Base-by-base conservation (phyloP, 1,140 invertebrate genomes). In the Calycopis cecrops region DNA sequence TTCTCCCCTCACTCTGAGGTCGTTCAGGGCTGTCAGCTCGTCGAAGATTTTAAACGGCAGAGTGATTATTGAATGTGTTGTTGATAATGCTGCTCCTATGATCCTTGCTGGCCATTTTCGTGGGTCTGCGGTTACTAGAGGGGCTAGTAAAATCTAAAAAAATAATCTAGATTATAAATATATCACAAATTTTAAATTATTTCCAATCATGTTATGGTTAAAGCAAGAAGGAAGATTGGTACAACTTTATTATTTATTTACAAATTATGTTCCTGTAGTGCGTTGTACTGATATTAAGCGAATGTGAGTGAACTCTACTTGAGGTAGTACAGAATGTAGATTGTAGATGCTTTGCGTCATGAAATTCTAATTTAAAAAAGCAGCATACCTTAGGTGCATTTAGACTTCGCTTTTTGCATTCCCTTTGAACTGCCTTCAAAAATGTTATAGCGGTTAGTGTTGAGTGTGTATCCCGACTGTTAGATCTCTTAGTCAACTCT, bases 401-500 rank as follows among this genome's bases (percentile, higher is more conserved):
- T 9, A 91, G 68, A 58, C 87, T 74, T 72, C 91, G 62, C 68
- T 81, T 72, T 48, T 71, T 60, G 73, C 83, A 73, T 88, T 89
- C 73, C 58, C 71, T 58, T 50, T 82, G 71, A 7, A 90, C 65
- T 14, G 84, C 83, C 12, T 73, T 59, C 11, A 85, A 42, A 2
- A 89, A 63, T 14, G 66, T 65, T 0, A 67, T 65, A 9, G 73
- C 70, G 3, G 76, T 78, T 1, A 75, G 37, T 0, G 73, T 68
- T 0, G 65, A 58, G n/a, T 75, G 69, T 2, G 57, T 49, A 11
- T 71, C 62, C 33, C 60, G 59, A 10, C 63, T 64, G 50, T 54
- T 67, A 1, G 61, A 68, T 35, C 62, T 75, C 62, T 88, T 90
- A 14, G 71, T 86, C 8, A 91, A 78, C 68, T 92, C 91, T 68